Base-by-base conservation (phyloP, 2,888 invertebrate genomes). In the Eurytoma californica region DNA sequence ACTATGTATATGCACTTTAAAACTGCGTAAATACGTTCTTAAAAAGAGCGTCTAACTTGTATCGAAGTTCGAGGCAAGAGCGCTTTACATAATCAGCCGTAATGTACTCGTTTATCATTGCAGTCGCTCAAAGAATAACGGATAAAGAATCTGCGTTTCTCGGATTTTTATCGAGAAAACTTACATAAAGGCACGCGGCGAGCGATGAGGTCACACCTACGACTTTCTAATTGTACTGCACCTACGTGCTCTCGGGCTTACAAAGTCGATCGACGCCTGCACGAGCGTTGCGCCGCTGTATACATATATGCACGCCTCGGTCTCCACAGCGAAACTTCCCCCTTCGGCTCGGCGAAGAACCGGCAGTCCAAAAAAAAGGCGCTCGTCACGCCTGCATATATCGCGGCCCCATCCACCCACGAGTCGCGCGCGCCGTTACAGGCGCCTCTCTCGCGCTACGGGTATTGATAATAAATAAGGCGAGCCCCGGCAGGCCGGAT, bases 391-490 rank as follows among this genome's bases (percentile, higher is more conserved):
- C 53, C 16, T 14, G 53, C 14, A n/a, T 14, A n/a, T n/a, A 14
- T 53, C 53, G 14, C 53, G 53, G 4, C 53, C n/a, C 4, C 53
- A 14, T 53, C 53, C 14, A 53, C 39, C 39, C 39, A 39, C 39
- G 39, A 39, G 39, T 9, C 39, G 9, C 9, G 55, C 63, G 24
- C 72, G 28, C 53, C 72, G 47, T 65, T 55, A 47, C 16, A 47
- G n/a, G 49, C 65, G 39, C 39, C 39, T 39, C 63, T 76, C 76
- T 76, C 65, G 51, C 65, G 24, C 24, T 24, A 24, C 24, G 69
- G 57, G 65, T 39, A 76, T 70, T 76, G 76, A 70, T 76, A 76
- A 65, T 76, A 76, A 76, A 76, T 63, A 76, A 61, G 57, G 39
- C 53, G 53, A 14, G n/a, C 3, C 53, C n/a, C 53, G 53, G 49